A percentile compares a stretch with the other conserved stretches of the same genome.
phyloP scores from a whole-genome alignment of 2,113 vertebrate genomes.

The Phyllostomus discolor region DNA sequence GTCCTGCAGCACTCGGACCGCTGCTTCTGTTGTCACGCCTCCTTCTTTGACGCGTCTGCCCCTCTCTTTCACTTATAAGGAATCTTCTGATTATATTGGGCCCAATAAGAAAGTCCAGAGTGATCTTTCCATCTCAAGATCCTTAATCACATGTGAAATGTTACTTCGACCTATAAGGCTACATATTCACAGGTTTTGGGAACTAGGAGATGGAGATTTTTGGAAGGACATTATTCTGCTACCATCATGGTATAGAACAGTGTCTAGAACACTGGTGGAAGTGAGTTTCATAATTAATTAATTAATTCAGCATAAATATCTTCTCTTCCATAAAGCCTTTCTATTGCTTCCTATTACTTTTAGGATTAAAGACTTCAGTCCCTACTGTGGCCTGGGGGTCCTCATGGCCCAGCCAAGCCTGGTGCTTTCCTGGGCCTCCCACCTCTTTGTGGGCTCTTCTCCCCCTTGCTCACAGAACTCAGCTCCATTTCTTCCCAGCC shows the following conservation, averaged over 20 bases:
- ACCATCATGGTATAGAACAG: not conserved
- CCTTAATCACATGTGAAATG: not conserved
- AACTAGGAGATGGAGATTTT: not conserved
- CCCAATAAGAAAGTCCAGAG: not conserved
- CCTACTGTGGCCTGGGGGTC: not conserved
- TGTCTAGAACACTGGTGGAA: not conserved
- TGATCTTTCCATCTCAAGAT: not conserved
- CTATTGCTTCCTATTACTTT: not conserved
- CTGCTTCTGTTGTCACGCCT: not conserved
- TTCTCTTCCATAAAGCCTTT: not conserved
- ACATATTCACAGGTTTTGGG: not conserved
- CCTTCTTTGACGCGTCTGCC: not conserved
- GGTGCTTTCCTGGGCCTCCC: not conserved
- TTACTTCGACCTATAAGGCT: not conserved
- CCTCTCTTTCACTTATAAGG: not conserved
- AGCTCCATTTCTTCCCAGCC: not conserved
- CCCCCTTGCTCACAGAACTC: not conserved
- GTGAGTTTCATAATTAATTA: not conserved
- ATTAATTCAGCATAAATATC: not conserved
- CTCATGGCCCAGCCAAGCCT: not conserved
- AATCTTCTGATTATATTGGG: not conserved
- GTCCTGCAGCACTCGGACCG: not conserved
- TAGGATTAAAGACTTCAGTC: not conserved
- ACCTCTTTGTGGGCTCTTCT: not conserved
- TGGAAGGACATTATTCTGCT: not conserved